These are phyloP conservation scores for Drosophila pegasa DNA, from an alignment of 2,888 invertebrate species.

Conservation along the genomic window DNA sequence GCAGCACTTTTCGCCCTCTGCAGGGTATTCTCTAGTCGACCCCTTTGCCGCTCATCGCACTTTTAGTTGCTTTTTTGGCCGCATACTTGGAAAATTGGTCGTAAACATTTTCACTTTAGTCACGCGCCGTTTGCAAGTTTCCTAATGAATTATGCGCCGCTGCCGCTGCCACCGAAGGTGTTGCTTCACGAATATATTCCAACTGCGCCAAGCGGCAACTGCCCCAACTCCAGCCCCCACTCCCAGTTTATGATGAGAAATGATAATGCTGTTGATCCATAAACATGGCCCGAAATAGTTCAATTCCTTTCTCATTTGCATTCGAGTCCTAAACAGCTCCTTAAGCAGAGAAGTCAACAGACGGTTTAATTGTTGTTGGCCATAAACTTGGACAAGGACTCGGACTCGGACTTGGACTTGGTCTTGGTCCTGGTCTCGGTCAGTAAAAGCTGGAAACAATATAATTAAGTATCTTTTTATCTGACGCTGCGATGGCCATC, in stretches of 20 bases:
- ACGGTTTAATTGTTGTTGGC: constrained; percentile 31
- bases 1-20: too few species aligned
- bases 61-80: constrained; percentile 54
- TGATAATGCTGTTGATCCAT: constrained; percentile 55
- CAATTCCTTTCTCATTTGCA: constrained; percentile 32
- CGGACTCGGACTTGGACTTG: background rate
- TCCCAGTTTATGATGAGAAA: constrained; percentile 60
- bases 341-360: constrained; percentile 29
- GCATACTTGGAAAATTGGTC: constrained; percentile 60
- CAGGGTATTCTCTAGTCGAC: constrained; percentile 1
- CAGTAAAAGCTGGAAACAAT: constrained; percentile 4
- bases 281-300: constrained; percentile 33
- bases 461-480: background rate
- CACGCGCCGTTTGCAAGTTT: constrained; percentile 74
- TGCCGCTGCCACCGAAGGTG: constrained; percentile 47
- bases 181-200: constrained; percentile 42
- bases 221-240: background rate
- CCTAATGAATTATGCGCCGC: constrained; percentile 72
- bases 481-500: constrained; percentile 1
- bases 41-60: background rate
- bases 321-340: constrained; percentile 15
- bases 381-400: too few species aligned
- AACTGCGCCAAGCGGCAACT: background rate
- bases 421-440: background rate
- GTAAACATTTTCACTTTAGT: constrained; percentile 75